Evolutionary conservation across 2,888 invertebrate genomes (phyloP).

Genomic region (Steinernema hermaphroditum): DNA sequence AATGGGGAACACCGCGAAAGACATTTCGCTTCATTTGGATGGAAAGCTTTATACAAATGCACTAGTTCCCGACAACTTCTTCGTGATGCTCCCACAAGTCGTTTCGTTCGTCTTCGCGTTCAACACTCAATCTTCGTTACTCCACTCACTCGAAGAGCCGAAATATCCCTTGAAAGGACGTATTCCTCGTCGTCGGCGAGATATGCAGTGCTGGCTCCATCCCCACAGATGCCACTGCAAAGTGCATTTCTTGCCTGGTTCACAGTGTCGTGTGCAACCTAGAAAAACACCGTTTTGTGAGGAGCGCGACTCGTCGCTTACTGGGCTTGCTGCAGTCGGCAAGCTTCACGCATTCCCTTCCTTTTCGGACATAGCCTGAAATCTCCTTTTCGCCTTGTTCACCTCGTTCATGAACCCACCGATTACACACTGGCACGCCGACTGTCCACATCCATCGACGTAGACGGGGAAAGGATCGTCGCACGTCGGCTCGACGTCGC

Average conservation of each 20-base stretch:
- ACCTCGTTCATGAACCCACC: not conserved
- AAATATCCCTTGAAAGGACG: not conserved
- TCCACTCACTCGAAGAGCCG: not conserved
- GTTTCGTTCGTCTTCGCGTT: no score
- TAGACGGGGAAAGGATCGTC: not conserved
- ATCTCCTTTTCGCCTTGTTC: not conserved
- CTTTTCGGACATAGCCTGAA: not conserved
- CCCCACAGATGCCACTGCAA: conserved; percentile 15
- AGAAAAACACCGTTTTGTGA: not conserved
- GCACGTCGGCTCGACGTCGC: conserved; percentile 2
- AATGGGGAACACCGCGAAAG: no score
- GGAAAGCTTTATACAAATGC: no score
- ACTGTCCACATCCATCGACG: not conserved
- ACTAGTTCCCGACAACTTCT: no score
- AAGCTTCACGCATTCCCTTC: not conserved
- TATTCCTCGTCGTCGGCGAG: conserved; percentile 7
- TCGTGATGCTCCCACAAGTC: no score
- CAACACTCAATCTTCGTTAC: not conserved
- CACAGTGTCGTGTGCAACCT: conserved; percentile 9
- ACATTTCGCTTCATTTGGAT: no score
- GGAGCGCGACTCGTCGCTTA: not conserved
- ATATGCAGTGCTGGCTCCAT: conserved; percentile 13
- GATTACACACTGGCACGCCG: not conserved
- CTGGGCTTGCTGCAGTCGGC: conserved; percentile 14
- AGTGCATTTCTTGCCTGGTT: not conserved